Conservation (phyloP, 2,113 vertebrate species). For the Heterotis niloticus region DNA sequence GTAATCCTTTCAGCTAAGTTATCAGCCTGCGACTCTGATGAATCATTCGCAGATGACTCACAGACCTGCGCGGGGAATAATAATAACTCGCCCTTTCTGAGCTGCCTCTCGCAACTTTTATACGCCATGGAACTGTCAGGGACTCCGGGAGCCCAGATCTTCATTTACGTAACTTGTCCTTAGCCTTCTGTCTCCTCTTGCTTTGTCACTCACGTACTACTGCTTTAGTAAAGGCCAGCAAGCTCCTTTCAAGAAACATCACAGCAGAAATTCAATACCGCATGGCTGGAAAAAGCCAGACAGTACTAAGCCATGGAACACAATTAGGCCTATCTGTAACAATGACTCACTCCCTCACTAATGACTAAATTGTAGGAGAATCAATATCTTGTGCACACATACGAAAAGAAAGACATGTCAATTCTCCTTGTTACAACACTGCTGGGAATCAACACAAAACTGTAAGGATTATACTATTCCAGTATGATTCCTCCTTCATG, state of each 20-base stretch:
- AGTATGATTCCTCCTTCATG: background rate
- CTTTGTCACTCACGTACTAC: background rate
- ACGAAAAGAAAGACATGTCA: conserved; percentile 16
- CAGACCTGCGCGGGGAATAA: conserved; percentile 42
- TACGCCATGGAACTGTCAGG: background rate
- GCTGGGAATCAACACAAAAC: background rate
- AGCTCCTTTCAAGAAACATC: background rate
- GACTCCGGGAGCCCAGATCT: background rate
- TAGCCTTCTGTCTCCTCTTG: background rate
- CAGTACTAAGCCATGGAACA: background rate
- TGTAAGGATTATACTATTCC: background rate
- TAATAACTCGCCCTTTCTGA: conserved; percentile 34
- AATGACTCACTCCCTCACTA: conserved; percentile 63
- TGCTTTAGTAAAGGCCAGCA: background rate
- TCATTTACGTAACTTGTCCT: conserved; percentile 17
- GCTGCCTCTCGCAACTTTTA: conserved; percentile 20
- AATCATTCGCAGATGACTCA: conserved; percentile 48
- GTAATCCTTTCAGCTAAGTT: conserved; percentile 36
- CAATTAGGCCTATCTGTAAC: conserved; percentile 56
- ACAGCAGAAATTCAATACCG: conserved; percentile 2
- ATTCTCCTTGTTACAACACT: background rate
- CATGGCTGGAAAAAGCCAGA: background rate
- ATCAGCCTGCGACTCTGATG: conserved; percentile 38
- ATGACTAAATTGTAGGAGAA: conserved; percentile 40
- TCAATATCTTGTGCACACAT: conserved; percentile 34